phyloP scores from a whole-genome alignment of 2,888 invertebrate genomes.

The Craniophora ligustri region DNA sequence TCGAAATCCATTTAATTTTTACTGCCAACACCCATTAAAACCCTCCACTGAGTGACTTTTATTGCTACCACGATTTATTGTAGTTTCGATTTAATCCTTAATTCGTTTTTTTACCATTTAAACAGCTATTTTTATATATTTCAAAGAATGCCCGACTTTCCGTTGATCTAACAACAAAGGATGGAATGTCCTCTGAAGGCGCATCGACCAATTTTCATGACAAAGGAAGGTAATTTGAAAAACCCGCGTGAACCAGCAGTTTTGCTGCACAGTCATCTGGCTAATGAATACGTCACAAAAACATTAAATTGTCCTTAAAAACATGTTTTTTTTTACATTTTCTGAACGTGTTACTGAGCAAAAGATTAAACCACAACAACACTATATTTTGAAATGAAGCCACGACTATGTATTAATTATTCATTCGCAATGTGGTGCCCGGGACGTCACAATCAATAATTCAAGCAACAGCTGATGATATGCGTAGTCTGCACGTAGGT shows the following conservation, averaged over 20 bases:
- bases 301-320: constrained; percentile 47
- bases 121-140: constrained; percentile 19
- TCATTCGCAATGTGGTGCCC: constrained; percentile 55
- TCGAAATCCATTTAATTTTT: constrained; percentile 24
- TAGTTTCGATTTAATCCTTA: constrained; percentile 4
- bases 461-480: constrained; percentile 58
- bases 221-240: constrained; percentile 72
- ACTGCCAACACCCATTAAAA: constrained; percentile 24
- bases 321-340: constrained; percentile 33
- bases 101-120: constrained; percentile 8
- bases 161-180: constrained; percentile 56
- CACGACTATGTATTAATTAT: constrained; percentile 59
- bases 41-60: constrained; percentile 15
- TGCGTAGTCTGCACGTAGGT: constrained; percentile 11
- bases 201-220: constrained; percentile 67
- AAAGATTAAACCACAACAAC: constrained; percentile 49
- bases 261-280: constrained; percentile 62
- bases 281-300: constrained; percentile 66
- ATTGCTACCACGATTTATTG: constrained; percentile 13
- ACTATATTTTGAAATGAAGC: constrained; percentile 53
- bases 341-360: constrained; percentile 17
- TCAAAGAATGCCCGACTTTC: constrained; percentile 31
- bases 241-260: constrained; percentile 61
- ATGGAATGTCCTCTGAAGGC: constrained; percentile 46
- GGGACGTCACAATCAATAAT: constrained; percentile 62